Evolutionary conservation across 2,113 vertebrate genomes (phyloP).

Genomic region (Pteruthius melanotis): DNA sequence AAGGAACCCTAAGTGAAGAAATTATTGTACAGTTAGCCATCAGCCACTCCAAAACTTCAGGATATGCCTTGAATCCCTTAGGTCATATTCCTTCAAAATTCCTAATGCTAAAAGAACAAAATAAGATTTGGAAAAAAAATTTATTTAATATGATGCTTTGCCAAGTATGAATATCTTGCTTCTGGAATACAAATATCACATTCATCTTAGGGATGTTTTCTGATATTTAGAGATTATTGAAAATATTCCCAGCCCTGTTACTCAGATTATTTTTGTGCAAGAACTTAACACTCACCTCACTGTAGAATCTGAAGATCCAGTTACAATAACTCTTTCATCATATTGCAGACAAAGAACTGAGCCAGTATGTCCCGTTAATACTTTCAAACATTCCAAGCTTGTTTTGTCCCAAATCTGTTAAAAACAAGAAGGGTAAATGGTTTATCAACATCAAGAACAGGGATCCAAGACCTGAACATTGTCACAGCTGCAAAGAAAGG

Average conservation of each 20-base stretch:
- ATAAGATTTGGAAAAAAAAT: not conserved
- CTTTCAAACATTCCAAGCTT: slow-evolving; percentile 95
- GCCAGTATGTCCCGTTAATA: slow-evolving; percentile 96
- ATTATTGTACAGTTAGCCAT: not conserved
- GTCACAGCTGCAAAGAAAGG: accelerated
- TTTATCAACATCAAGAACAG: not conserved
- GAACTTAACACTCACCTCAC: slow-evolving; percentile 79
- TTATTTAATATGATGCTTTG: not conserved
- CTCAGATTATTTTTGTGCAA: not conserved
- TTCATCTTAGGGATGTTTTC: not conserved
- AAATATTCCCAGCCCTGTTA: not conserved
- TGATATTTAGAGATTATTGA: not conserved
- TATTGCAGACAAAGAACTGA: slow-evolving; percentile 98
- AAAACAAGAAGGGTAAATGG: not conserved
- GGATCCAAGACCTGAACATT: not conserved
- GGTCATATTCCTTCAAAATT: not conserved
- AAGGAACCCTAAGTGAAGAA: not conserved
- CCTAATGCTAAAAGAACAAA: not conserved
- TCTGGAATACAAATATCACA: not conserved
- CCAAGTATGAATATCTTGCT: not conserved
- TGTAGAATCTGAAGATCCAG: slow-evolving; percentile 97
- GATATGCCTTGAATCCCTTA: not conserved
- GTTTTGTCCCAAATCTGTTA: slow-evolving; percentile 97
- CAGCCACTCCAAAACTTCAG: not conserved
- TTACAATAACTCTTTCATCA: slow-evolving; percentile 97